Percentiles rank a stretch among this genome's conserved stretches.
Evolutionary conservation across 1,140 invertebrate species (phyloP).

Genomic region (Dendrolimus punctatus): DNA sequence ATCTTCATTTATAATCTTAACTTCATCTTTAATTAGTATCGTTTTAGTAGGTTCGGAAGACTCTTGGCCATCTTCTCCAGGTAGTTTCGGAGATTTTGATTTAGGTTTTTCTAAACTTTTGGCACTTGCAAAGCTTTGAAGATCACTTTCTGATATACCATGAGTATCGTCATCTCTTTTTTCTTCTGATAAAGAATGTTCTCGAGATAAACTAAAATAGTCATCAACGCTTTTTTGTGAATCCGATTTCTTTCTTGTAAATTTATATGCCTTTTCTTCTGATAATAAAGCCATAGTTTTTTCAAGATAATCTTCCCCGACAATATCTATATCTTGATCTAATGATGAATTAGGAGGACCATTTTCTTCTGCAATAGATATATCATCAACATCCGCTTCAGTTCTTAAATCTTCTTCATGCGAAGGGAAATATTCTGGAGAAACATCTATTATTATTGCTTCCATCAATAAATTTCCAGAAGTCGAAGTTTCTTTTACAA

Average conservation of each 20-base stretch:
- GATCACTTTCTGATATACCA: conserved; percentile 68
- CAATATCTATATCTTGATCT: conserved; percentile 46
- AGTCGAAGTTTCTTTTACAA: conserved; percentile 90
- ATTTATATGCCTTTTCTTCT: conserved; percentile 56
- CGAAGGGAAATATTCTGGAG: conserved; percentile 83
- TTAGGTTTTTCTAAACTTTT: conserved; percentile 70
- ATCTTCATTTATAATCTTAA: conserved; percentile 10
- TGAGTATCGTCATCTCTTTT: conserved; percentile 65
- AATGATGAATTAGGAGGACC: conserved; percentile 54
- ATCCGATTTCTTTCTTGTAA: conserved; percentile 69
- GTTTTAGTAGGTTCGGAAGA: conserved; percentile 39
- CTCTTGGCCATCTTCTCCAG: conserved; percentile 36
- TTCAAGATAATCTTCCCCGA: conserved; percentile 54
- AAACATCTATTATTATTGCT: conserved; percentile 92
- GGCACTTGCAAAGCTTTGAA: conserved; percentile 76
- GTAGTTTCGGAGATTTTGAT: conserved; percentile 41
- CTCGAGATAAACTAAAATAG: conserved; percentile 72
- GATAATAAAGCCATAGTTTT: conserved; percentile 50
- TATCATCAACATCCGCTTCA: conserved; percentile 88
- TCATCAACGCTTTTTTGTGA: conserved; percentile 73
- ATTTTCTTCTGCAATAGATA: conserved; percentile 82
- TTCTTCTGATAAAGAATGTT: conserved; percentile 56
- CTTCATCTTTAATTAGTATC: conserved; percentile 51
- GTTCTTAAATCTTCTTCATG: conserved; percentile 86
- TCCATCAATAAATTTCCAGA: conserved; percentile 91